Base-by-base conservation (phyloP, 2,888 invertebrate species). In the Macrosoma leucophasiata region DNA sequence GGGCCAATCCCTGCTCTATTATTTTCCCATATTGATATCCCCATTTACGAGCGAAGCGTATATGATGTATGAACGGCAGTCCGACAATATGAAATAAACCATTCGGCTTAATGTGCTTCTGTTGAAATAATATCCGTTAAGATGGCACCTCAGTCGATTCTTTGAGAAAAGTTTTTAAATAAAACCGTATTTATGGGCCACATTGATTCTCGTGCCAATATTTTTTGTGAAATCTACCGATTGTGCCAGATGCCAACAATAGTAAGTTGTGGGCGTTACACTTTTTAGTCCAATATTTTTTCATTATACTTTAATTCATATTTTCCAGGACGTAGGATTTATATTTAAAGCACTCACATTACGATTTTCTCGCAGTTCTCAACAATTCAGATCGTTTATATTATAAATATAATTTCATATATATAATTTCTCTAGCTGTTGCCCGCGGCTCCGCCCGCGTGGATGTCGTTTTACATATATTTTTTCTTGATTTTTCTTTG, bases 21-120 rank as follows among this genome's bases (percentile, higher is more conserved):
- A n/a, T n/a, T n/a, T n/a, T n/a, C n/a, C n/a, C n/a, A n/a, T n/a
- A 56, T 58, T 58, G 56, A 58, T 63, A 50, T 60, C 50, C 33
- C 27, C 39, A 47, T 42, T 46, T 35, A 35, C 29, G 35, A 34
- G 29, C 34, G 19, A 5, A 4, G n/a, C n/a, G n/a, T 1, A 12
- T 23, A 34, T 35, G 35, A 35, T 35, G 29, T 35, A 35, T n/a
- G 29, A 29, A 25, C 35, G 21, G 29, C 20, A 29, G 14, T 21
- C 29, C 35, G 51, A 45, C 52, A 52, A 52, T 43, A 50, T 45
- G 35, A 43, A 42, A 62, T 58, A 59, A 57, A 62, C n/a, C n/a
- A n/a, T n/a, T 27, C 29, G 32, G 34, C 36, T 49, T 59, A 62
- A 60, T 57, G 52, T 48, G 35, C 36, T 41, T 39, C 37, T 40